These are phyloP conservation scores for Ceratina calcarata DNA, from an alignment of 1,140 invertebrate genomes.

Conservation along the genomic window DNA sequence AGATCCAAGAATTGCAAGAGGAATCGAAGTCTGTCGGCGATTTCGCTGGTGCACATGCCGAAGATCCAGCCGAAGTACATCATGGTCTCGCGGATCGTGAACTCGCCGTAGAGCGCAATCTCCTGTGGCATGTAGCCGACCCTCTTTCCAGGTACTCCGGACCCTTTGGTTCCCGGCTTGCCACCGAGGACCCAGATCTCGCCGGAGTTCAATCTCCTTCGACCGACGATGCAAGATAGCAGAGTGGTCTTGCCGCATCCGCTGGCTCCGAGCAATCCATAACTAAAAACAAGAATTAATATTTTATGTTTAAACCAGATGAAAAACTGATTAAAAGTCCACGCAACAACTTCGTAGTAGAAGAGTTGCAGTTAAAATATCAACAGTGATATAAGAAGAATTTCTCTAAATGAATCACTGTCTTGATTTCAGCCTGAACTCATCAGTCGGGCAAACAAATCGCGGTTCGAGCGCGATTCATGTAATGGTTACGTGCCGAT, in stretches of 20 bases:
- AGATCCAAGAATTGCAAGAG: constrained; percentile 94
- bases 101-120: constrained; percentile 96
- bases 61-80: constrained; percentile 98
- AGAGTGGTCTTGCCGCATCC: constrained; percentile 93
- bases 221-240: constrained; percentile 92
- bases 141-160: constrained; percentile 93
- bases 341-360: too few relatives aligned
- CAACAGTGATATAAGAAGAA: too few relatives aligned
- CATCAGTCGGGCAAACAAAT: neutral
- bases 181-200: constrained; percentile 93
- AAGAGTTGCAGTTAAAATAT: too few relatives aligned
- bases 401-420: too few relatives aligned
- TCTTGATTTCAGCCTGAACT: neutral
- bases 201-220: constrained; percentile 89
- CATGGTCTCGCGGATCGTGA: constrained; percentile 96
- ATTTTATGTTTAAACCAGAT: neutral
- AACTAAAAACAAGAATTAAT: constrained; percentile 80
- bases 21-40: constrained; percentile 91
- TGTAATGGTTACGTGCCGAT: neutral
- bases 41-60: constrained; percentile 91
- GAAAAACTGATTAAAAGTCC: neutral
- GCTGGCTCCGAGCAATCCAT: constrained; percentile 92
- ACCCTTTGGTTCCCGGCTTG: constrained; percentile 88
- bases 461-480: neutral
- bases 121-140: constrained; percentile 94